Conservation (phyloP, 2,888 invertebrate species). For the Ptychoptera albimana region DNA sequence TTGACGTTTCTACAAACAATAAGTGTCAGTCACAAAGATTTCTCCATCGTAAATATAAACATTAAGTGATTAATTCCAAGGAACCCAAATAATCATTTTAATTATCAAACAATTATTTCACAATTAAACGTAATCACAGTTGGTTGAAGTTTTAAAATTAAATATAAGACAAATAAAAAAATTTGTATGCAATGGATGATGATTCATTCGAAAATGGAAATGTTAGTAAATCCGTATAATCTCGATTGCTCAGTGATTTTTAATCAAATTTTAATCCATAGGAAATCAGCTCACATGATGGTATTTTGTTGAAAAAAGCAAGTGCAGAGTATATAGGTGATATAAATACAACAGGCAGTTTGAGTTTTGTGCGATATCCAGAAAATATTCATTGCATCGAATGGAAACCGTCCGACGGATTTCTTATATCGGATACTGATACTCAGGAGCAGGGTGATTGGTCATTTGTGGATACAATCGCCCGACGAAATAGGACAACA, state of each 20-base stretch:
- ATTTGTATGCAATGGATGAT: neutral
- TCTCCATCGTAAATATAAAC: too few relatives aligned
- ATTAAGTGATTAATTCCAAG: too few relatives aligned
- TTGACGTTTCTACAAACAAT: too few relatives aligned
- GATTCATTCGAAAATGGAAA: slow-evolving; percentile 3
- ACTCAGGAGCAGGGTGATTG: slow-evolving; percentile 64
- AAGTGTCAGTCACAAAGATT: too few relatives aligned
- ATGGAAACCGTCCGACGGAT: slow-evolving; percentile 62
- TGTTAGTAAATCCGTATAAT: neutral
- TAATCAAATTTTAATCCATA: neutral
- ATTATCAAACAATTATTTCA: too few relatives aligned
- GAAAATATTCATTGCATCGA: slow-evolving; percentile 45
- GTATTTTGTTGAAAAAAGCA: slow-evolving; percentile 54
- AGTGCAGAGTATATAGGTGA: slow-evolving; percentile 43
- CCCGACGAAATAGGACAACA: slow-evolving; percentile 24
- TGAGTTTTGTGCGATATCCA: slow-evolving; percentile 48
- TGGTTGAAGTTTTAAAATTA: too few relatives aligned
- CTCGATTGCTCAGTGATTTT: neutral
- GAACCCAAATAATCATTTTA: too few relatives aligned
- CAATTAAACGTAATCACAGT: too few relatives aligned
- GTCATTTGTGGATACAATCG: slow-evolving; percentile 62
- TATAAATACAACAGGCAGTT: slow-evolving; percentile 48
- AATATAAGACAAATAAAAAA: too few relatives aligned
- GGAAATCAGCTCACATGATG: slow-evolving; percentile 55
- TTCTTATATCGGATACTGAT: slow-evolving; percentile 56